Evolutionary conservation across 2,888 invertebrate species (phyloP).

Genomic region (Drosophila melanosoma): DNA sequence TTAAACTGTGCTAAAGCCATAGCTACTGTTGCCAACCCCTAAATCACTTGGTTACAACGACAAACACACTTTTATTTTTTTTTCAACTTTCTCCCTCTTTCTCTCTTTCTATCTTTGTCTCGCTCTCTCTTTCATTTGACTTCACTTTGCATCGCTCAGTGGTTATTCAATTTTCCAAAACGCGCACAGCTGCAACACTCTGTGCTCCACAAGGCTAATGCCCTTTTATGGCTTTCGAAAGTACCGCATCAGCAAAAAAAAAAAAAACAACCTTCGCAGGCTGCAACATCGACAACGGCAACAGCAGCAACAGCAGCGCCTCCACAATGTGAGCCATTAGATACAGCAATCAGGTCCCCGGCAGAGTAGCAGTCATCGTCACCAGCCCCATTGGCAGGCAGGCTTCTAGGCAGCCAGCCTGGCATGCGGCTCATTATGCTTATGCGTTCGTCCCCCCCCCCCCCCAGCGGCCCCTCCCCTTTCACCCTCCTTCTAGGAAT

Average conservation of each 20-base stretch:
- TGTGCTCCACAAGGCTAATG: constrained; percentile 73
- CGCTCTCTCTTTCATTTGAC: constrained; percentile 10
- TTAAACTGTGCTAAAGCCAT: constrained; percentile 54
- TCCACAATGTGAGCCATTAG: constrained; percentile 60
- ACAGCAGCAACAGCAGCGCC: constrained; percentile 7
- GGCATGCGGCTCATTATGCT: constrained; percentile 66
- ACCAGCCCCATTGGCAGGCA: constrained; percentile 9
- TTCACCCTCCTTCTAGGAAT: background rate
- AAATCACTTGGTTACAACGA: constrained; percentile 60
- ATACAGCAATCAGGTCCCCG: constrained; percentile 42
- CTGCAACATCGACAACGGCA: constrained; percentile 32
- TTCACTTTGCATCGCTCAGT: constrained; percentile 15
- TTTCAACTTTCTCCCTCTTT: constrained; percentile 2
- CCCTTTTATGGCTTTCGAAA: constrained; percentile 76
- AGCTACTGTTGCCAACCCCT: constrained; percentile 61
- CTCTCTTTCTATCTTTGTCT: constrained; percentile 8
- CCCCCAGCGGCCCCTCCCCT: background rate
- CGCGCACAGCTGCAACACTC: constrained; percentile 46
- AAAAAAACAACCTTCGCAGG: constrained; percentile 15
- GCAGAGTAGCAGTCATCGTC: constrained; percentile 8
- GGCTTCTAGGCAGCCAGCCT: constrained; percentile 5
- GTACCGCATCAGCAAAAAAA: constrained; percentile 71
- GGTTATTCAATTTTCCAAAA: constrained; percentile 73
- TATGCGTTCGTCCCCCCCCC: constrained; percentile 34
- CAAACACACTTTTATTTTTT: constrained; percentile 31